Base-by-base conservation (phyloP, 2,888 invertebrate species). In the Spodoptera picta region DNA sequence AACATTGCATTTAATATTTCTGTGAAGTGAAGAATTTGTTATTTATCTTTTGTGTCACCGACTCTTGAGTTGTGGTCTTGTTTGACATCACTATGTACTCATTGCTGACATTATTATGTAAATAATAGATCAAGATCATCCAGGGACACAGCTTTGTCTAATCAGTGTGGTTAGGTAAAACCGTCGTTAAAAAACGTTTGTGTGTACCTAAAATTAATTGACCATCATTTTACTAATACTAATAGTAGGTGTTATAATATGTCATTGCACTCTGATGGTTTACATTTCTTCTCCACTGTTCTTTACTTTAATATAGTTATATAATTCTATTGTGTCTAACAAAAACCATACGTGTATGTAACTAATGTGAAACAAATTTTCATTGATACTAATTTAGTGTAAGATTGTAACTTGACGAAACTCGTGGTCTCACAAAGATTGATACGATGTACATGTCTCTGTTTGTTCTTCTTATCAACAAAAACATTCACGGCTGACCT, bases 391-490 rank as follows among this genome's bases (percentile, higher is more conserved):
- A 64, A 71, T 59, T 61, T 71, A 55, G 48, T 49, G 11, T 66
- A 53, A 65, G 46, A 57, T 69, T 66, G 67, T 53, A 48, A 58
- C 53, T 61, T 62, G 68, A 67, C 62, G 65, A 72, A 75, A 72
- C 36, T 7, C 36, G 36, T 36, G 36, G 36, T 36, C 36, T 36
- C 36, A 36, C 57, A 70, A 75, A 77, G 80, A 83, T 84, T 82
- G 83, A 83, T 83, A 77, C 55, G 74, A 65, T 52, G 70, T 68
- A 69, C 60, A 47, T 65, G 73, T 72, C 73, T 66, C 52, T 79
- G 75, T 76, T 77, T 79, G 59, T 70, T 45, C 61, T 53, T 71
- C 76, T 84, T 84, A 84, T 84, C 84, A 76, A 62, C 51, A 68
- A 73, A 73, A 75, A 79, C 63, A 81, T 75, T 73, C 66, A 63